Percentiles rank a stretch among this genome's conserved stretches.
Evolutionary conservation across 1,140 invertebrate genomes (phyloP).

Genomic region (Caenorhabditis remanei): DNA sequence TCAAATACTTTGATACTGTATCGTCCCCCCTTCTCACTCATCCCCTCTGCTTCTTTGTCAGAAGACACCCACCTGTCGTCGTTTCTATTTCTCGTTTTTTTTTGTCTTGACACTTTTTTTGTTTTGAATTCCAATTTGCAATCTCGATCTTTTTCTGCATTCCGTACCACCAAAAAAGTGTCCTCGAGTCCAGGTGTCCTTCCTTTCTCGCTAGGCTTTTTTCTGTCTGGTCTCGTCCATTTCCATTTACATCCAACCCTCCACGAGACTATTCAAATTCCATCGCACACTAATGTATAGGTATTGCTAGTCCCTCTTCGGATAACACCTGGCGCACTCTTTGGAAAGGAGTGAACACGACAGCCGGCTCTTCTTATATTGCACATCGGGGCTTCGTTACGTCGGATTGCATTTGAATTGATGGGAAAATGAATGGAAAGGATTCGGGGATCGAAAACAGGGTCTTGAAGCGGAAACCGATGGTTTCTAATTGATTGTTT

Average conservation of each 20-base stretch:
- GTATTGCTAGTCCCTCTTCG: conserved; percentile 16
- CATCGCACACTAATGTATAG: conserved; percentile 1
- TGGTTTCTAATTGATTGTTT: too few species aligned
- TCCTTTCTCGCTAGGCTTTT: not conserved
- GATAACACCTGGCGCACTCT: conserved; percentile 26
- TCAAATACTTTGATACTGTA: not conserved
- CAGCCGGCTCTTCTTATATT: conserved; percentile 20
- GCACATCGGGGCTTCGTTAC: not conserved
- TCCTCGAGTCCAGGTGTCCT: conserved; percentile 16
- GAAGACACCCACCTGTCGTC: conserved; percentile 17
- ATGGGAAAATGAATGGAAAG: not conserved
- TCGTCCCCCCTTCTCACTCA: not conserved
- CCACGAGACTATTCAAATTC: conserved; percentile 1
- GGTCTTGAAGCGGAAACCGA: too few species aligned
- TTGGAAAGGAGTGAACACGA: not conserved
- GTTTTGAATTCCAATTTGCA: conserved; percentile 16
- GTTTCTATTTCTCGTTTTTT: not conserved
- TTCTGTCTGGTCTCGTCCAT: not conserved
- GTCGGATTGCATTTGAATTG: conserved; percentile 34
- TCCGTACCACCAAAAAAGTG: not conserved
- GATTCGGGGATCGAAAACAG: not conserved
- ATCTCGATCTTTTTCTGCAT: not conserved
- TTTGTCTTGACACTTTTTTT: not conserved
- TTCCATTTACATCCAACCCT: not conserved
- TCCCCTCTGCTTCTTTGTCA: not conserved